Percentiles rank a stretch among this genome's conserved stretches.
Conservation (phyloP, 2,797 vertebrate species). For the Cryptoblepharus egeriae region DNA sequence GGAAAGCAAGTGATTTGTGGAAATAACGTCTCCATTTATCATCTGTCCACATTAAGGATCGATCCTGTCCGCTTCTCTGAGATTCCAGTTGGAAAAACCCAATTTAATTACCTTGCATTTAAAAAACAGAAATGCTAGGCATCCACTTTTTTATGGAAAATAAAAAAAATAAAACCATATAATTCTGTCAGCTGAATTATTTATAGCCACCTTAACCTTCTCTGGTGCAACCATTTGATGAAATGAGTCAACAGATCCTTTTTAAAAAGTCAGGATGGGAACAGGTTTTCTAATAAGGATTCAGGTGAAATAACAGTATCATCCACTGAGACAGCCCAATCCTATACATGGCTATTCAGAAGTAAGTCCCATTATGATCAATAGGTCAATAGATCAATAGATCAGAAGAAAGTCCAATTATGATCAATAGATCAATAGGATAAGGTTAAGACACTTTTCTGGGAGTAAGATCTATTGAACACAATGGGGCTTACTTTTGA, state of each 20-base stretch:
- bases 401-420: too few relatives aligned
- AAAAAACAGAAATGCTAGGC: not conserved
- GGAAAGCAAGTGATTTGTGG: constrained; percentile 2
- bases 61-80: not conserved
- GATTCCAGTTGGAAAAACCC: not conserved
- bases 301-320: not conserved
- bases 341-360: too few relatives aligned
- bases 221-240: not conserved
- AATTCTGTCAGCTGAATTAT: not conserved
- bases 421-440: too few relatives aligned
- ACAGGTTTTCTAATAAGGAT: not conserved
- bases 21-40: constrained; percentile 5
- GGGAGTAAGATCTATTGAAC: too few relatives aligned
- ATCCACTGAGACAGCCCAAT: too few relatives aligned
- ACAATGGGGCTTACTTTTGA: too few relatives aligned
- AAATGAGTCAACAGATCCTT: not conserved
- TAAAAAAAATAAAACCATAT: not conserved
- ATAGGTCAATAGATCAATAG: too few relatives aligned
- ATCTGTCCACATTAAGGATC: not conserved
- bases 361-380: too few relatives aligned
- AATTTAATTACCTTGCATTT: not conserved
- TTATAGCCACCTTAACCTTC: constrained; percentile 5
- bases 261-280: not conserved
- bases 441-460: too few relatives aligned
- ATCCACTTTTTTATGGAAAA: not conserved